Evolutionary conservation across 30 jellyfish, hydroid and myxozoan genomes (phyloP).

Genomic region (Haliclystus octoradiatus): DNA sequence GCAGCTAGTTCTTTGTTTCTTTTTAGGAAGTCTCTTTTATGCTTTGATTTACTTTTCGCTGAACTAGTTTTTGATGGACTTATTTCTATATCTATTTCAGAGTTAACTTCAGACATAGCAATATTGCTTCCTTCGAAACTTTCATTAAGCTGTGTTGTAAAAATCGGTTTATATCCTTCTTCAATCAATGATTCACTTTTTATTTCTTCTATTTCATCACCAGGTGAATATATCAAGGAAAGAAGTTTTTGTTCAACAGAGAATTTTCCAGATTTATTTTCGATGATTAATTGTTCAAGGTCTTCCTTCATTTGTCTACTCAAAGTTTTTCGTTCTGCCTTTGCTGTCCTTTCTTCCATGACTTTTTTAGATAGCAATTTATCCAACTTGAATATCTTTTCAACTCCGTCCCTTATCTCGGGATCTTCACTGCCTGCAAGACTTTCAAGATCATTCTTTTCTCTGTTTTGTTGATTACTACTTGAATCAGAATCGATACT

Average conservation of each 20-base stretch:
- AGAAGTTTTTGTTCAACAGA: constrained; percentile 39
- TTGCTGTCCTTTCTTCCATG: constrained; percentile 42
- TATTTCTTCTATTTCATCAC: neutral
- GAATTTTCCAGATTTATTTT: constrained; percentile 38
- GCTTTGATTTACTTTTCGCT: constrained; percentile 10
- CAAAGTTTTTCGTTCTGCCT: constrained; percentile 48
- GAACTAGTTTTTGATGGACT: neutral
- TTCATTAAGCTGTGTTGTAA: neutral
- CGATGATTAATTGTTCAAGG: constrained; percentile 33
- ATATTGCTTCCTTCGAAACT: too few species aligned
- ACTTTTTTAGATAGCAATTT: constrained; percentile 43
- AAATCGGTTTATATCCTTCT: neutral
- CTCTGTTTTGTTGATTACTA: neutral
- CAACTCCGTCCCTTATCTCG: constrained; percentile 33
- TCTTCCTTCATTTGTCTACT: constrained; percentile 44
- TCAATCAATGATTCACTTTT: neutral
- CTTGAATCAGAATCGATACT: neutral
- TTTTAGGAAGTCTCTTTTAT: constrained; percentile 34
- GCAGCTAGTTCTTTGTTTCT: constrained; percentile 62
- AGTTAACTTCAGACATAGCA: neutral
- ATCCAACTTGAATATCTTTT: constrained; percentile 42
- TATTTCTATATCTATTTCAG: neutral
- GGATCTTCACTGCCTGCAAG: too few species aligned
- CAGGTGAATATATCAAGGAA: constrained; percentile 25
- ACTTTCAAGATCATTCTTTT: too few species aligned